These are phyloP conservation scores for Channa argus DNA, from an alignment of 2,113 vertebrate genomes.

Conservation along the genomic window DNA sequence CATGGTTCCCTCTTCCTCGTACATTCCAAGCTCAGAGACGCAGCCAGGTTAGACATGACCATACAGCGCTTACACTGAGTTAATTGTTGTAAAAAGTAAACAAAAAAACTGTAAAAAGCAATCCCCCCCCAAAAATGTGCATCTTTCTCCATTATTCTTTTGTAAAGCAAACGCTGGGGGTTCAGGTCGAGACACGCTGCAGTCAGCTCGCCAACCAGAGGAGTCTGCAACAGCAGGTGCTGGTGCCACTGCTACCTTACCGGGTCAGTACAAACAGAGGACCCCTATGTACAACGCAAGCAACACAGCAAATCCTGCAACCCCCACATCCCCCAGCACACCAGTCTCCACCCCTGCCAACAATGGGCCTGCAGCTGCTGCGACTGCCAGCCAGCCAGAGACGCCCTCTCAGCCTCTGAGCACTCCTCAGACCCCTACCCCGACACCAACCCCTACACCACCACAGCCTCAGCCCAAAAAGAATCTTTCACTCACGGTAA, in stretches of 20 bases:
- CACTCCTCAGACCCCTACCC: conserved; percentile 80
- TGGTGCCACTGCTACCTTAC: conserved; percentile 83
- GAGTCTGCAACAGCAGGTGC: conserved; percentile 85
- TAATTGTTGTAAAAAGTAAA: no score
- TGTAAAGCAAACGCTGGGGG: conserved; percentile 80
- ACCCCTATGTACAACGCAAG: conserved; percentile 95
- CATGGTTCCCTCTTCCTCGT: conserved; percentile 95
- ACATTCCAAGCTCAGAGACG: conserved; percentile 92
- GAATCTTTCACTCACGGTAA: conserved; percentile 93
- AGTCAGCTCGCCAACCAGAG: conserved; percentile 89
- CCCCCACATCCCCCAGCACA: conserved; percentile 87
- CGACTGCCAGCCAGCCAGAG: conserved; percentile 86
- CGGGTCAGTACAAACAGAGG: conserved; percentile 94
- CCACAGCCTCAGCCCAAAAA: conserved; percentile 88
- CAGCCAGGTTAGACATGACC: conserved; percentile 77
- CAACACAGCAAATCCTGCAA: conserved; percentile 83
- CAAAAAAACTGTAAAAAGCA: no score
- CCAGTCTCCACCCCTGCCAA: conserved; percentile 89
- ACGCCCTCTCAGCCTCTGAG: conserved; percentile 87
- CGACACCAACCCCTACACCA: conserved; percentile 62
- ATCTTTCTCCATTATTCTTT: not conserved
- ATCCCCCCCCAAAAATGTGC: no score
- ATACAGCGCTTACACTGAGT: not conserved
- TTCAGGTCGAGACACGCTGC: conserved; percentile 88
- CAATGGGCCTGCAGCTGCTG: conserved; percentile 83